Evolutionary conservation across 1,140 invertebrate genomes (phyloP).

Genomic region (Drosophila parabipectinata): DNA sequence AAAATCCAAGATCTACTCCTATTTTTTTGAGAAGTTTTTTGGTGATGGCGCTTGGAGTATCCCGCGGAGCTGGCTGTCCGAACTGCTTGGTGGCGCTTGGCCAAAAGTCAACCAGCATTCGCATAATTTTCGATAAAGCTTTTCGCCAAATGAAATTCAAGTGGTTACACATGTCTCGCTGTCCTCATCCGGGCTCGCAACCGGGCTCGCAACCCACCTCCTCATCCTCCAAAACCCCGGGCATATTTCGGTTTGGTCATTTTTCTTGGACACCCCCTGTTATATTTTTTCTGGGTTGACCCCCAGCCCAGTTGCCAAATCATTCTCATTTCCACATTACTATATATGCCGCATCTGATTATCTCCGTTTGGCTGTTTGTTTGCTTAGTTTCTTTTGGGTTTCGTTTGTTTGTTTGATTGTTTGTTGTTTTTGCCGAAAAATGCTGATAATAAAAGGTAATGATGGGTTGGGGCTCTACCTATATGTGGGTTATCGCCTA

Average conservation of each 20-base stretch:
- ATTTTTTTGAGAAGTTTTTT: constrained; percentile 13
- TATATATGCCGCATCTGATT: constrained; percentile 76
- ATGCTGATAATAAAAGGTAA: constrained; percentile 66
- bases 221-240: neutral
- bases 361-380: constrained; percentile 64
- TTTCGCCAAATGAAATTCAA: constrained; percentile 82
- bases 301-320: constrained; percentile 10
- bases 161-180: constrained; percentile 74
- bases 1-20: neutral
- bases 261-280: constrained; percentile 56
- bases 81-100: constrained; percentile 61
- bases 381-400: constrained; percentile 58
- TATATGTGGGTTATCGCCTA: constrained; percentile 27
- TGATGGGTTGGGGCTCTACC: constrained; percentile 47
- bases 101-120: constrained; percentile 79
- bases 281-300: neutral
- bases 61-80: constrained; percentile 52
- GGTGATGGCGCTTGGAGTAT: constrained; percentile 13
- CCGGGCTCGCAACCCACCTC: neutral
- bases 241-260: constrained; percentile 49
- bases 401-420: constrained; percentile 49
- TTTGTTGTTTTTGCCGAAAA: constrained; percentile 63
- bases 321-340: constrained; percentile 75
- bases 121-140: constrained; percentile 82
- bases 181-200: neutral